A percentile compares a stretch with the other conserved stretches of the same genome.
These are phyloP conservation scores for Clusia tigrina DNA, from an alignment of 2,888 invertebrate species.

Conservation along the genomic window DNA sequence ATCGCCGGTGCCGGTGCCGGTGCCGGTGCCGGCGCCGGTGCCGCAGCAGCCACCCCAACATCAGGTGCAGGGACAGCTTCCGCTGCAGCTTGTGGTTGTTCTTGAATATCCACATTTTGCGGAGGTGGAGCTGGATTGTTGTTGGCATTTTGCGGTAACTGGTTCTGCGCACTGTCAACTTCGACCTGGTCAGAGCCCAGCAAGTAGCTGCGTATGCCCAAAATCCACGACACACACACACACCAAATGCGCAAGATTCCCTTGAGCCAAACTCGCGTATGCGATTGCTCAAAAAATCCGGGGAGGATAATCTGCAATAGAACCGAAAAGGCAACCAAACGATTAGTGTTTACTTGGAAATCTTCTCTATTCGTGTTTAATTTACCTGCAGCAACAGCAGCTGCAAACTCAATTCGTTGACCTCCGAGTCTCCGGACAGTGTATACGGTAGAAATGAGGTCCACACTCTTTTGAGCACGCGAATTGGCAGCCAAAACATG, in stretches of 20 bases:
- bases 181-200: conserved; percentile 71
- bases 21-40: conserved; percentile 50
- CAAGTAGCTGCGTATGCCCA: conserved; percentile 90
- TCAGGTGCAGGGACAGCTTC: conserved; percentile 9
- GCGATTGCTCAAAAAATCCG: conserved; percentile 94
- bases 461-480: conserved; percentile 80
- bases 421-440: conserved; percentile 85
- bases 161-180: conserved; percentile 52
- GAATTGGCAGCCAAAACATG: conserved; percentile 95
- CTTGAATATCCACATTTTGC: conserved; percentile 38
- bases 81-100: conserved; percentile 32
- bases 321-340: conserved; percentile 3
- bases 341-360: not conserved
- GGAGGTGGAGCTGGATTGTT: conserved; percentile 38
- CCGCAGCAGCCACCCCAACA: conserved; percentile 40
- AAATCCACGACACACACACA: conserved; percentile 79
- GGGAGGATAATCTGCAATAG: conserved; percentile 83
- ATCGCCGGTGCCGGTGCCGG: conserved; percentile 40
- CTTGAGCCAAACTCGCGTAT: conserved; percentile 94
- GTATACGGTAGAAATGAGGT: conserved; percentile 95
- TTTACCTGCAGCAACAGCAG: conserved; percentile 83
- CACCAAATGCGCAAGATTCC: conserved; percentile 89
- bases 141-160: conserved; percentile 32
- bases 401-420: conserved; percentile 94
- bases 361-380: too few relatives aligned